Percentiles rank a stretch among this genome's conserved stretches.
These are phyloP conservation scores for Heteromurus nitidus DNA, from an alignment of 2,888 invertebrate genomes.

Conservation along the genomic window DNA sequence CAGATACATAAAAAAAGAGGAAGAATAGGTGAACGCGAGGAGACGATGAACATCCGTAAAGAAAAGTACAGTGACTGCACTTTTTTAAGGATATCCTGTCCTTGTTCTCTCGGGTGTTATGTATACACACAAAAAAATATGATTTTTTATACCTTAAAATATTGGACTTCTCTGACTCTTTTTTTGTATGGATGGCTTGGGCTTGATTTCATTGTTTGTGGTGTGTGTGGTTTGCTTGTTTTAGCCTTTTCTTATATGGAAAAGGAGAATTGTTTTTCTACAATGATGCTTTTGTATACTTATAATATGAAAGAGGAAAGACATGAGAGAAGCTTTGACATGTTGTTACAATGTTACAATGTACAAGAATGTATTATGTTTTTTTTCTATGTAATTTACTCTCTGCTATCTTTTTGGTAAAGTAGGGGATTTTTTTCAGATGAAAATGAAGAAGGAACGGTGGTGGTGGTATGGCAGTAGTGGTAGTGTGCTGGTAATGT, in stretches of 20 bases:
- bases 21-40: slow-evolving; percentile 48
- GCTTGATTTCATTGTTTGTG: slow-evolving; percentile 51
- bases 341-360: background rate
- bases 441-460: background rate
- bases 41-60: slow-evolving; percentile 38
- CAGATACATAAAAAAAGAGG: slow-evolving; percentile 41
- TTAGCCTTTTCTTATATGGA: too few species aligned
- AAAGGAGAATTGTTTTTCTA: too few species aligned
- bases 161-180: slow-evolving; percentile 10
- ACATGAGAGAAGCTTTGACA: too few species aligned
- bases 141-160: background rate
- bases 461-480: slow-evolving; percentile 4
- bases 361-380: background rate
- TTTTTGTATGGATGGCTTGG: too few species aligned
- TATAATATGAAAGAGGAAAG: too few species aligned
- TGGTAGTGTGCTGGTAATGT: background rate
- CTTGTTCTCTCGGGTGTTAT: too few species aligned
- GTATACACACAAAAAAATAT: slow-evolving; percentile 21
- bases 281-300: too few species aligned
- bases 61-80: slow-evolving; percentile 32
- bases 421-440: background rate
- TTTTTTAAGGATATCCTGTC: slow-evolving; percentile 60
- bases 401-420: slow-evolving; percentile 11
- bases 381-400: slow-evolving; percentile 42
- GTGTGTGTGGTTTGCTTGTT: slow-evolving; percentile 13